These are phyloP conservation scores for Cordilura impudica DNA, from an alignment of 2,888 invertebrate genomes.

Conservation along the genomic window DNA sequence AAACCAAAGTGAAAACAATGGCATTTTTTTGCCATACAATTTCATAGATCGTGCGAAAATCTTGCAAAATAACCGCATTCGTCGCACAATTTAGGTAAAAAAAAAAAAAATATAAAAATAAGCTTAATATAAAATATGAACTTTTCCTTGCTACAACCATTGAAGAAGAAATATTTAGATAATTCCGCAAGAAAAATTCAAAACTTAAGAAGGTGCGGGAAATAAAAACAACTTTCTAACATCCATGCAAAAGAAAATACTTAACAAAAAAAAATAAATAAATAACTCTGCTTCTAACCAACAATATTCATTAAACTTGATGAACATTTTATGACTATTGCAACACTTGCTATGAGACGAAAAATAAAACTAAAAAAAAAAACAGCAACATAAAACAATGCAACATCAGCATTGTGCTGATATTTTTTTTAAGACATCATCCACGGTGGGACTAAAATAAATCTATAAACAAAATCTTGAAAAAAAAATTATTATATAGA, in stretches of 20 bases:
- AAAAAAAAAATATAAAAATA: not conserved
- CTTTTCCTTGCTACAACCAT: conserved; percentile 41
- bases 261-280: not conserved
- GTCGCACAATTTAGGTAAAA: conserved; percentile 45
- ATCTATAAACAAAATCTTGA: no score
- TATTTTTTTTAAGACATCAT: conserved; percentile 31
- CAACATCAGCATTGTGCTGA: conserved; percentile 41
- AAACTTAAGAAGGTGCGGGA: not conserved
- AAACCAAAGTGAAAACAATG: conserved; percentile 54
- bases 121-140: not conserved
- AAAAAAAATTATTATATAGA: no score
- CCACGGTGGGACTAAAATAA: conserved; percentile 20
- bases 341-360: conserved; percentile 58
- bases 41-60: conserved; percentile 62
- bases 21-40: conserved; percentile 11
- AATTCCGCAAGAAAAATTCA: conserved; percentile 27
- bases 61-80: conserved; percentile 41
- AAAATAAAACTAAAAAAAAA: conserved; percentile 15
- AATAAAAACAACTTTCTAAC: conserved; percentile 46
- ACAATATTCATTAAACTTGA: conserved; percentile 52
- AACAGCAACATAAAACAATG: conserved; percentile 5
- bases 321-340: conserved; percentile 55
- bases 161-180: conserved; percentile 4
- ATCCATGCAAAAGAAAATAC: conserved; percentile 1
- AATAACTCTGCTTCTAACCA: conserved; percentile 17